Evolutionary conservation across 1,140 invertebrate genomes (phyloP).

Genomic region (Araneus ventricosus): DNA sequence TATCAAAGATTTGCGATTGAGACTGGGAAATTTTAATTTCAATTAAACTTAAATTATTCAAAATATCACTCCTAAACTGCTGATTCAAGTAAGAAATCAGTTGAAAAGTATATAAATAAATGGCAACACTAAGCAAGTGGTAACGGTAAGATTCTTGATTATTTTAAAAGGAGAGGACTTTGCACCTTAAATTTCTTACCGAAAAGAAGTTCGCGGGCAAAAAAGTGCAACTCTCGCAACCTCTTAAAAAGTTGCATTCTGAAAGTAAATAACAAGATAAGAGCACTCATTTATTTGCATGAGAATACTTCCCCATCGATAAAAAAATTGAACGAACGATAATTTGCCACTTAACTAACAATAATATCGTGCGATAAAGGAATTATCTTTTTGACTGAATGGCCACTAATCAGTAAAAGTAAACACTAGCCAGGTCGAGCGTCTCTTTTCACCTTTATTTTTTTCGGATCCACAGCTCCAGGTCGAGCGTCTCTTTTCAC

Average conservation of each 20-base stretch:
- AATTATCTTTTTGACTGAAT: neutral
- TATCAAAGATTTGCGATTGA: too few species aligned
- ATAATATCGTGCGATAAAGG: slow-evolving; percentile 31
- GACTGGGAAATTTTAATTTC: too few species aligned
- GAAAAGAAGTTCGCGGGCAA: neutral
- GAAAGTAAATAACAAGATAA: slow-evolving; percentile 49
- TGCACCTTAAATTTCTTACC: neutral
- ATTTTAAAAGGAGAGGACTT: neutral
- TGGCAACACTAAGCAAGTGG: too few species aligned
- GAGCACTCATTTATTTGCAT: neutral
- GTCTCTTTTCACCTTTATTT: neutral
- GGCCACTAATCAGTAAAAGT: neutral
- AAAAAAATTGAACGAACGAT: neutral
- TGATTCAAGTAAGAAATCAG: too few species aligned
- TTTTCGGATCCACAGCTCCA: too few species aligned
- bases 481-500: slow-evolving; percentile 8
- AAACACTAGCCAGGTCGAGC: slow-evolving; percentile 14
- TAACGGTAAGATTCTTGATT: neutral
- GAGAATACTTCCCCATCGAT: neutral
- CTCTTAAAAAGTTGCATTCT: slow-evolving; percentile 26
- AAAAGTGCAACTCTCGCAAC: neutral
- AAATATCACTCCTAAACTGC: too few species aligned
- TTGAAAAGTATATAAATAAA: too few species aligned
- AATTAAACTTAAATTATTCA: too few species aligned
- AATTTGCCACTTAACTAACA: slow-evolving; percentile 53